Evolutionary conservation across 2,797 vertebrate species (phyloP), one percentile per base, ranked within the genome.

Genomic region (Gymnopithys bicolor): DNA sequence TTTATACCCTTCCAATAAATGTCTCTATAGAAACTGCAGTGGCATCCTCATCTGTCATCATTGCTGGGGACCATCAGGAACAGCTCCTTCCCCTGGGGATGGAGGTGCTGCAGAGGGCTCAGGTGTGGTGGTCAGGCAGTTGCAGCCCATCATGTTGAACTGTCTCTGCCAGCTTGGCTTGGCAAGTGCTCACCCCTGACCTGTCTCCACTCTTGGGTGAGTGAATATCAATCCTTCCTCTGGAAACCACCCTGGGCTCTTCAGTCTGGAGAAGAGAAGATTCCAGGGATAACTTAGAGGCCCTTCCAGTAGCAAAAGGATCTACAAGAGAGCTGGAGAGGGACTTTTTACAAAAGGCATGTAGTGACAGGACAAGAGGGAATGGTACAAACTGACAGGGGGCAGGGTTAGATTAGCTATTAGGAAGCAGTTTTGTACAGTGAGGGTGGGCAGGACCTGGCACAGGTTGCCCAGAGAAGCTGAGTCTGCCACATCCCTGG

Each of bases 1-100:
- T 85, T 95, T 84, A 37, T 45, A 52, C 13, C 39, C 66, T 81
- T 45, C 63, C 83, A 96, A 94, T 95, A 95, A 96, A 96, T 28
- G 48, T 59, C 45, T 88, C 62, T 85, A 1, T 35, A 80, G 89
- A 83, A 92, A 37, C 51, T 2, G 1, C 1, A 4, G 28, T 16
- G 78, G 52, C 53, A 41, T 37, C 71, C 81, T 84, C 59, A 1
- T 4, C 48, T 58, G 45, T 77, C 56, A 2, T 59, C 60, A 12
- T 4, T 70, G 56, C 60, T 70, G 43, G 7, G 64, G 55, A 48
- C 30, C 5, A 0, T 7, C 55, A 32, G 93, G 51, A 81, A 0
- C n/a, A 74, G 16, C 78, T n/a, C 33, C 64, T 37, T 82, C 32
- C 37, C 45, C 41, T 22, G 46, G 43, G 25, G 7, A 24, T 21